Evolutionary conservation across 2,113 vertebrate species (phyloP).

Genomic region (Dicentrarchus labrax): DNA sequence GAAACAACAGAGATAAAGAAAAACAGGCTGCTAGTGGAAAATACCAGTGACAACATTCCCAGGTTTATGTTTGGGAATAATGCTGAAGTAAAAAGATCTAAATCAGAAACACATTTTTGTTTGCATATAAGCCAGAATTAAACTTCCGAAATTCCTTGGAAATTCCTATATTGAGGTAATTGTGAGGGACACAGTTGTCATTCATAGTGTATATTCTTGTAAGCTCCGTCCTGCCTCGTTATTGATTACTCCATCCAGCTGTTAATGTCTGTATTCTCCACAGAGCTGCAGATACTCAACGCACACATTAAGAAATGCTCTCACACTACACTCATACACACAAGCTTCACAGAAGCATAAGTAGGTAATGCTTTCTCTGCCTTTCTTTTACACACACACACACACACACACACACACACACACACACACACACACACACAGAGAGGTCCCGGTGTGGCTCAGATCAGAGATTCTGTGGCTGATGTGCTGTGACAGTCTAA

Average conservation of each 20-base stretch:
- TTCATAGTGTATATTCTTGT: background rate
- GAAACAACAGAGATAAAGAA: background rate
- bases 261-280: background rate
- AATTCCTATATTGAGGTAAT: no score
- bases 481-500: constrained; percentile 65
- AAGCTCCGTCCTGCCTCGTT: background rate
- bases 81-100: no score
- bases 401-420: no score
- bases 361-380: no score
- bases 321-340: background rate
- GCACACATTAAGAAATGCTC: constrained; percentile 20
- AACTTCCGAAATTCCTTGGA: no score
- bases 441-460: background rate
- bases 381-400: no score
- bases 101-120: no score
- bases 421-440: constrained; percentile 21
- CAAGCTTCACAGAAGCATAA: no score
- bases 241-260: constrained; percentile 20
- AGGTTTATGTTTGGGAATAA: no score
- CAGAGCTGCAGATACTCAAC: constrained; percentile 19
- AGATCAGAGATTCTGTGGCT: constrained; percentile 27
- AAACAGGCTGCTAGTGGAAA: background rate
- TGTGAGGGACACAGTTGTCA: background rate
- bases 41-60: no score
- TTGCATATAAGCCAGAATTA: no score